Evolutionary conservation across 2,113 vertebrate species (phyloP).

Genomic region (rabbit (Oryctolagus cuniculus)): mOryCun1.1 NC_091434.1:4320001-4320500

Average conservation of each 20-base stretch:
- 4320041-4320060: neutral
- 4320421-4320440: neutral
- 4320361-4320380: neutral
- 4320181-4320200: neutral
- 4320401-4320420: neutral
- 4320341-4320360: neutral
- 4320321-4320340: fast-evolving
- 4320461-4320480: neutral
- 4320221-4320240: neutral
- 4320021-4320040: neutral
- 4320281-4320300: fast-evolving
- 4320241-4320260: no score
- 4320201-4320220: neutral
- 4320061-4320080: neutral
- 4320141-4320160: neutral
- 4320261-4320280: fast-evolving
- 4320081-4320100: neutral
- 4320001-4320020: neutral
- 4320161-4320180: neutral
- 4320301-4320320: neutral
- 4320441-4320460: neutral
- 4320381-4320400: neutral
- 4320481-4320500: neutral
- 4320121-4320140: neutral
- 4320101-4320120: neutral